Conservation (phyloP, 2,113 vertebrate species). For the Corythaixoides concolor region DNA sequence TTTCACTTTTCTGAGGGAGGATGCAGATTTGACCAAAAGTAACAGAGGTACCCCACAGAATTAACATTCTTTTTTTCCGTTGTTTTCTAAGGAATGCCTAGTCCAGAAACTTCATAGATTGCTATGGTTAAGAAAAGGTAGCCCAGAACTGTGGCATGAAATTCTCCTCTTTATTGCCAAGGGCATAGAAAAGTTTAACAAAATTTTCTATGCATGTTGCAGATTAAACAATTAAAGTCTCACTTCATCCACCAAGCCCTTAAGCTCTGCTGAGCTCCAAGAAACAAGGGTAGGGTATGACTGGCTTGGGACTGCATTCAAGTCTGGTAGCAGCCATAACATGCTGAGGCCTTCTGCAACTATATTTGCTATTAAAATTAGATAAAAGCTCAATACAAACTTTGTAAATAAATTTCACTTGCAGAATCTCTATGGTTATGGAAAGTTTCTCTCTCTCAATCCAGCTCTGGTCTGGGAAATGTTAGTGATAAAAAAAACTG, state of each 20-base stretch:
- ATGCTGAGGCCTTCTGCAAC: not conserved
- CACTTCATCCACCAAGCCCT: not conserved
- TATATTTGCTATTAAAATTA: not conserved
- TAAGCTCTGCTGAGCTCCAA: not conserved
- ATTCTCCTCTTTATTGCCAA: not conserved
- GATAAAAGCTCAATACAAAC: not conserved
- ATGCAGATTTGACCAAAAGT: not conserved
- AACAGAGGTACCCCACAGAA: not conserved
- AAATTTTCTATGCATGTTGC: not conserved
- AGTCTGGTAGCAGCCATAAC: not conserved
- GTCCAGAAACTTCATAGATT: not conserved
- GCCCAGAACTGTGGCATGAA: not conserved
- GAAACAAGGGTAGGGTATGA: not conserved
- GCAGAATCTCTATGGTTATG: not conserved
- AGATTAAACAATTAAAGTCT: not conserved
- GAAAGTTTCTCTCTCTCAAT: fast-evolving
- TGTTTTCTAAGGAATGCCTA: not conserved
- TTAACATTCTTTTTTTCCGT: not conserved
- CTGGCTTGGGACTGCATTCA: not conserved
- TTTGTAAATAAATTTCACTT: not conserved
- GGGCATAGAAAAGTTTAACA: not conserved
- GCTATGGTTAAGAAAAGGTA: not conserved
- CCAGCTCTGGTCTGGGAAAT: not conserved
- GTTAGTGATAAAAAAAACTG: not conserved
- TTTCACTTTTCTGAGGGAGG: not conserved